Base-by-base conservation (phyloP, 2,797 vertebrate species). In the Cheirogaleus major region DNA sequence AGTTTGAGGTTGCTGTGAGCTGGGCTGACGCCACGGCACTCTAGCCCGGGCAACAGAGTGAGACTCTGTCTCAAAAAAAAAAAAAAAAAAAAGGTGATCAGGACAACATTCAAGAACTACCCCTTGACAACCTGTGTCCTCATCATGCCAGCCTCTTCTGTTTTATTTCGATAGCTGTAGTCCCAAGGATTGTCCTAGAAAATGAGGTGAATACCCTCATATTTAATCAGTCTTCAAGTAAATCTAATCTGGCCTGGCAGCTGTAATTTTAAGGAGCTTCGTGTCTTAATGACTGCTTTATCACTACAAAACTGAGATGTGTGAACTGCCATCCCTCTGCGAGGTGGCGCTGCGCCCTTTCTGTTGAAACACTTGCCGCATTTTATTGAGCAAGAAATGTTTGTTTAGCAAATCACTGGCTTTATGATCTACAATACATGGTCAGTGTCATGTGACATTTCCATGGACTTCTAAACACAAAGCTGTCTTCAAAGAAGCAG, bases 311-410 rank as follows among this genome's bases (percentile, higher is more conserved):
- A 45, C 75, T 3, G 9, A 82, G n/a, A 89, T 12, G 52, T 52
- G 48, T 32, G 70, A 73, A 45, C 13, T 23, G 81, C 32, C 67
- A 84, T 27, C 65, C 15, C 79, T 76, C 27, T 14, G 18, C 75
- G 55, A 72, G 38, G 69, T 0, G 57, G 12, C 9, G 63, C 79
- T 57, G 70, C 43, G 5, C 52, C 59, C 86, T 72, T 94, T 52
- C 38, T 50, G 43, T 89, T 86, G 80, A 89, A 96, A 93, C 10
- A 7, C 43, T 95, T 32, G 76, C 79, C 9, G 0, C 5, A 0
- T 83, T 95, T 97, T 93, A 93, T 92, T 63, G 87, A 88, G 59
- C 57, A 27, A 89, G 38, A 23, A 65, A 85, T 90, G 69, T 95
- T 91, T 85, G 48, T 75, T 89, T 80, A 96, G 75, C 63, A 75